Base-by-base conservation (phyloP, 2,797 vertebrate species). In the Pangasius mekongensis region DNA sequence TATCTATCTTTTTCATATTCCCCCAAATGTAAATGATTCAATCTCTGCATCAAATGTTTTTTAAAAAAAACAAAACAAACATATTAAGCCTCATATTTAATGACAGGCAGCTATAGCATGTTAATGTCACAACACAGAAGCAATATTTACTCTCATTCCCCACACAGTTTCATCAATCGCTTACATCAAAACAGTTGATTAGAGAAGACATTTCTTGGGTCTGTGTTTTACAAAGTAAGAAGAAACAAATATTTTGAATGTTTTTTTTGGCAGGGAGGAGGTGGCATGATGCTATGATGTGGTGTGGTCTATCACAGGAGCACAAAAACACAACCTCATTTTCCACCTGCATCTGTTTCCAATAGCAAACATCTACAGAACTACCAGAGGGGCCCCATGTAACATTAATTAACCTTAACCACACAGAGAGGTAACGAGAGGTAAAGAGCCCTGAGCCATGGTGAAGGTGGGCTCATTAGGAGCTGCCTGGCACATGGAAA, bases 401-500 rank as follows among this genome's bases (percentile, higher is more conserved):
- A 69, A 73, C 14, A 86, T 89, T 90, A 91, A 90, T 91, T 86
- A 89, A 89, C 85, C 88, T 86, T 84, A 90, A 52, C 74, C 90
- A 89, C 49, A 54, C 60, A 86, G 87, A 87, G 88, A 67, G 89
- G 88, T 84, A 77, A 83, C 52, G 33, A 84, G 84, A 88, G 87
- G 56, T 84, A 77, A 84, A 89, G 89, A 62, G 89, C 90, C 82
- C 80, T 84, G 85, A 91, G 87, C 83, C 84, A 86, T 33, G 69
- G 64, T 87, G 67, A 76, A 84, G 87, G 54, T 80, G 60, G 33
- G 33, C 83, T 91, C 87, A 90, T 90, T 91, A 90, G 64, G 78
- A 87, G 85, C 67, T 18, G 56, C 56, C 81, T 80, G 87, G 86
- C 91, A 91, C 87, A 89, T 91, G 91, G 91, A 91, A 91, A 88